Percentiles rank a stretch among this genome's conserved stretches.
These are phyloP conservation scores for Lophura nycthemera DNA, from an alignment of 2,113 vertebrate genomes.

Conservation along the genomic window DNA sequence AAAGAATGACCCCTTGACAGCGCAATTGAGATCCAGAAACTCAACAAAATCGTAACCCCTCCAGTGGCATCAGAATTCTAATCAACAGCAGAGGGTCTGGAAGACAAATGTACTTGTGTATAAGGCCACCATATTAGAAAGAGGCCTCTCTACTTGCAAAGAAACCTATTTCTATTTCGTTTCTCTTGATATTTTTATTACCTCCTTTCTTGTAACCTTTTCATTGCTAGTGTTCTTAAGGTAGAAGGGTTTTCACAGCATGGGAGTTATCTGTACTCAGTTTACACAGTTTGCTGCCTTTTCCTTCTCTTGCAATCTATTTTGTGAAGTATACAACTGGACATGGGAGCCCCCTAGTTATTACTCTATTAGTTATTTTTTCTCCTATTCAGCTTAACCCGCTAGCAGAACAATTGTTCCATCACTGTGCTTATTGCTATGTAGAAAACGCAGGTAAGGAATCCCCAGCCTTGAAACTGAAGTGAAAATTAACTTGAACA, in stretches of 20 bases:
- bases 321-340: conserved; percentile 4
- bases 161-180: conserved; percentile 53
- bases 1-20: conserved; percentile 77
- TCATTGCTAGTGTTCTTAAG: conserved; percentile 54
- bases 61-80: conserved; percentile 69
- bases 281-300: conserved; percentile 60
- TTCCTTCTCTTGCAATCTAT: conserved; percentile 52
- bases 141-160: conserved; percentile 60
- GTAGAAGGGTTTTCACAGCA: conserved; percentile 27
- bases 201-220: conserved; percentile 62
- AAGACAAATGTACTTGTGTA: conserved; percentile 72
- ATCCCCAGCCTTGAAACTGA: background rate
- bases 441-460: background rate
- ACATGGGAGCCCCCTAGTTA: conserved; percentile 6
- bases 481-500: background rate
- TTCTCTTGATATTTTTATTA: conserved; percentile 70
- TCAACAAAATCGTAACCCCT: conserved; percentile 73
- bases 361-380: conserved; percentile 28
- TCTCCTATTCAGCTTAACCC: conserved; percentile 27
- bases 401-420: conserved; percentile 8
- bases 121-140: conserved; percentile 63
- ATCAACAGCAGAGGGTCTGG: conserved; percentile 72
- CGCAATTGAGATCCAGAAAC: conserved; percentile 66
- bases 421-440: background rate
- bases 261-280: conserved; percentile 54